phyloP scores from a whole-genome alignment of 2,113 vertebrate species.

The Xiphophorus maculatus region DNA sequence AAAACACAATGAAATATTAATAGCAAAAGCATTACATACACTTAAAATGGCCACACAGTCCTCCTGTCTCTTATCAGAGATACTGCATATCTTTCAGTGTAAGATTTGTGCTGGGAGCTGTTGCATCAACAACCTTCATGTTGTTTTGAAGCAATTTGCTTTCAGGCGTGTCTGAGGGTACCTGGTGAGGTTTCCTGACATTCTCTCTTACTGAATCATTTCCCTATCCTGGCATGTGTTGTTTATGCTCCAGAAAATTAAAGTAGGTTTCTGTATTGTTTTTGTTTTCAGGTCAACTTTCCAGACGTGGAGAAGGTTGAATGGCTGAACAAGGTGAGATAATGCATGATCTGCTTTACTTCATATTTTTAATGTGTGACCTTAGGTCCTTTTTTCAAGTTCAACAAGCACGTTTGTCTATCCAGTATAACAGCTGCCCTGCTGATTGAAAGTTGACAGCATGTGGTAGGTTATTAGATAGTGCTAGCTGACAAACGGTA shows the following conservation, averaged over 20 bases:
- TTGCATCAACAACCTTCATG: neutral
- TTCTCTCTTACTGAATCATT: conserved; percentile 7
- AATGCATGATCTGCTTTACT: conserved; percentile 1
- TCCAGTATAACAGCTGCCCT: conserved; percentile 51
- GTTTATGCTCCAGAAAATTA: conserved; percentile 1
- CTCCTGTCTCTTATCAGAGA: neutral
- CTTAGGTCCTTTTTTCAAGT: conserved; percentile 10
- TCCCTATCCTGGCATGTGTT: conserved; percentile 29
- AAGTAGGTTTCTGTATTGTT: neutral
- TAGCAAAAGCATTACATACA: neutral
- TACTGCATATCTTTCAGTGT: neutral
- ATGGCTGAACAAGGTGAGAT: conserved; percentile 92
- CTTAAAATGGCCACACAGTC: neutral
- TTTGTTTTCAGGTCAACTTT: conserved; percentile 85
- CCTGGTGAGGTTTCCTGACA: conserved; percentile 15
- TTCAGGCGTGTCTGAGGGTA: neutral
- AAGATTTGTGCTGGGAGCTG: neutral
- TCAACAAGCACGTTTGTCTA: neutral
- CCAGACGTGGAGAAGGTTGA: conserved; percentile 92
- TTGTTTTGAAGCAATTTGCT: conserved; percentile 1
- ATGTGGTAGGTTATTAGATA: conserved; percentile 22
- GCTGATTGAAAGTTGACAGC: conserved; percentile 48
- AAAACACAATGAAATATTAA: conserved; percentile 6
- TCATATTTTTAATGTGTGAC: neutral
- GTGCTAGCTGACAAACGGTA: conserved; percentile 24